These are phyloP conservation scores for Entelurus aequoreus DNA, from an alignment of 2,113 vertebrate species.

Conservation along the genomic window DNA sequence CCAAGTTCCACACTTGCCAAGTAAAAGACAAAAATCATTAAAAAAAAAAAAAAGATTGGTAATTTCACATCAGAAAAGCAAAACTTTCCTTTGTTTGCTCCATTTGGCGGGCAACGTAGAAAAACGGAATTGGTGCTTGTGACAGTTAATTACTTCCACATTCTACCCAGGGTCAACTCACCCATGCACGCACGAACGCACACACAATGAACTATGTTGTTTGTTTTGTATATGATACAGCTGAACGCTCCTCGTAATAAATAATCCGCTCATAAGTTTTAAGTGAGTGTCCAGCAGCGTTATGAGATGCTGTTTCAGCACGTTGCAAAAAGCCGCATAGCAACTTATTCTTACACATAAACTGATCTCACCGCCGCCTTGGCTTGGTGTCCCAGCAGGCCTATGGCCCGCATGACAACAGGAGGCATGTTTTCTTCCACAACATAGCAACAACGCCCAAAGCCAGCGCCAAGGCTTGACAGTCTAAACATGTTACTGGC, in stretches of 20 bases:
- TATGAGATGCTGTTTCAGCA: slow-evolving; percentile 56
- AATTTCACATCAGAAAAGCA: background rate
- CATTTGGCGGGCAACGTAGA: background rate
- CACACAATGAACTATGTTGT: slow-evolving; percentile 17
- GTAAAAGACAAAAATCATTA: background rate
- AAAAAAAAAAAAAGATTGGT: background rate
- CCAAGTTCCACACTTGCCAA: background rate
- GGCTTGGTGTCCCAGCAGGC: slow-evolving; percentile 52
- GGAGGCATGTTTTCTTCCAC: slow-evolving; percentile 51
- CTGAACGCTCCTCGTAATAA: slow-evolving; percentile 35
- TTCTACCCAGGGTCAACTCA: background rate
- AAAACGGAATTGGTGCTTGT: background rate
- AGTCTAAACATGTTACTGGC: slow-evolving; percentile 52
- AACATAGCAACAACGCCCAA: slow-evolving; percentile 55
- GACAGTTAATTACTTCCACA: slow-evolving; percentile 1
- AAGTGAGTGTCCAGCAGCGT: slow-evolving; percentile 53
- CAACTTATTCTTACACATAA: slow-evolving; percentile 57
- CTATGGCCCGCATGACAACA: slow-evolving; percentile 61
- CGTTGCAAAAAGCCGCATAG: slow-evolving; percentile 44
- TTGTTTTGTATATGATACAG: slow-evolving; percentile 52
- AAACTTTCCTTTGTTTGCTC: background rate
- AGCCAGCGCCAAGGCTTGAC: slow-evolving; percentile 46
- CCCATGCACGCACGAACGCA: slow-evolving; percentile 3
- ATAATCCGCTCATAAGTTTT: slow-evolving; percentile 20
- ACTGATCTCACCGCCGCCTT: slow-evolving; percentile 53